Base-by-base conservation (phyloP, 2,113 vertebrate species). In the Oxyruncus cristatus region DNA sequence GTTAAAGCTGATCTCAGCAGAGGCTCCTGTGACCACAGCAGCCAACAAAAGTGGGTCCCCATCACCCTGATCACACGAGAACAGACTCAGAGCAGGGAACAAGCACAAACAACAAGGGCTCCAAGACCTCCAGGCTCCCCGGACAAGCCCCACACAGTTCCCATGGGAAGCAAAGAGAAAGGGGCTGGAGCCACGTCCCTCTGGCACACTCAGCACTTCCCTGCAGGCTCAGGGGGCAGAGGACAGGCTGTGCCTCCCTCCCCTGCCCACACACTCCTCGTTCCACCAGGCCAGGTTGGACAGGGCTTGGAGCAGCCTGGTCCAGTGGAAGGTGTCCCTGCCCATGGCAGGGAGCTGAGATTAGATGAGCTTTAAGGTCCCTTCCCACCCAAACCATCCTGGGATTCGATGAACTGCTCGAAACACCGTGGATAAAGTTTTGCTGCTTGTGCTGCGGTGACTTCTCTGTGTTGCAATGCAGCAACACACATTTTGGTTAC, bases 1-100 rank as follows among this genome's bases (percentile, higher is more conserved):
- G 6, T 27, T 52, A 14, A 61, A 2, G 22, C 14, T 1, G 0
- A 9, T 3, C 11, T 8, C 19, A 15, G n/a, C 66, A 28, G 39
- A 47, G n/a, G 20, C 19, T 55, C 1, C 0, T 23, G 53, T 6
- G 3, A 10, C 39, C 11, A 21, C 52, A 66, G 52, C 7, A 35
- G 19, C 27, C 32, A 23, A 14, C 0, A 2, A 41, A 44, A 37
- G 10, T 8, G 11, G 8, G 1, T 41, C 14, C 19, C 30, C 47
- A 37, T 49, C 3, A 2, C n/a, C 66, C 22, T 3, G 3, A 19
- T 10, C 50, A 17, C 41, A 41, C 1, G 8, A 73, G 11, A 22
- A 24, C 56, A 71, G n/a, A 5, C 41, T n/a, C 66, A 9, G 30
- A 58, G 49, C 10, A 47, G 30, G 20, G 30, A 30, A n/a, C 35